A percentile compares a stretch with the other conserved stretches of the same genome.
Evolutionary conservation across 2,888 invertebrate species (phyloP).

Genomic region (Galeruca laticollis): DNA sequence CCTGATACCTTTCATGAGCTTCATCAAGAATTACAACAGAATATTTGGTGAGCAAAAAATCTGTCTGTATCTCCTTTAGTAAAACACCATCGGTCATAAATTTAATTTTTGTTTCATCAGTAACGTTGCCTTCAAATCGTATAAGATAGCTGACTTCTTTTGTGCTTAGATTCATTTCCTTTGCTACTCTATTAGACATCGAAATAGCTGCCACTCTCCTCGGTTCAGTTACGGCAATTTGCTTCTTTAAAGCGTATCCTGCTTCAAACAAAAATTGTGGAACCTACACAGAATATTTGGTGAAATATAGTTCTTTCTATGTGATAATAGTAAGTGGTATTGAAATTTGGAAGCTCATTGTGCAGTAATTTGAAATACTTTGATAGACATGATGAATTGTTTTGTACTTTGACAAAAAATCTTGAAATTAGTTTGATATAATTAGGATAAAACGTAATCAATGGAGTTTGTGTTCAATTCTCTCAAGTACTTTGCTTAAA

Average conservation of each 20-base stretch:
- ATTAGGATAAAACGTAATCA: no score
- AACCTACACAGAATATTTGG: slow-evolving; percentile 66
- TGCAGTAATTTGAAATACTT: no score
- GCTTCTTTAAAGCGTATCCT: slow-evolving; percentile 81
- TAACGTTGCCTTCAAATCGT: slow-evolving; percentile 94
- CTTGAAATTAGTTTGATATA: no score
- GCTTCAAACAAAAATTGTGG: slow-evolving; percentile 99
- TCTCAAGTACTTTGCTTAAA: no score
- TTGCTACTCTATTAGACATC: slow-evolving; percentile 92
- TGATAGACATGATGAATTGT: no score
- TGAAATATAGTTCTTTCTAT: no score
- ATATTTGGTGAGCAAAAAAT: slow-evolving; percentile 85
- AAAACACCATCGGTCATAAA: slow-evolving; percentile 99
- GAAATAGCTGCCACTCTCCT: slow-evolving; percentile 97
- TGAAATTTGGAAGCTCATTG: no score
- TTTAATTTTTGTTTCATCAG: slow-evolving; percentile 90
- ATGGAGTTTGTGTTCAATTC: no score
- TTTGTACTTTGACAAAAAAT: no score
- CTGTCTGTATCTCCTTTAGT: slow-evolving; percentile 88
- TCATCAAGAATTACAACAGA: slow-evolving; percentile 97
- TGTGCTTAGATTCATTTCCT: slow-evolving; percentile 85
- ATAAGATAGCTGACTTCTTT: slow-evolving; percentile 91
- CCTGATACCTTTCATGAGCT: slow-evolving; percentile 91
- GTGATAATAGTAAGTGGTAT: no score
- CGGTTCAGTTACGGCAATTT: slow-evolving; percentile 97